These are phyloP conservation scores for Silurus meridionalis DNA, from an alignment of 2,113 vertebrate genomes.

Conservation along the genomic window DNA sequence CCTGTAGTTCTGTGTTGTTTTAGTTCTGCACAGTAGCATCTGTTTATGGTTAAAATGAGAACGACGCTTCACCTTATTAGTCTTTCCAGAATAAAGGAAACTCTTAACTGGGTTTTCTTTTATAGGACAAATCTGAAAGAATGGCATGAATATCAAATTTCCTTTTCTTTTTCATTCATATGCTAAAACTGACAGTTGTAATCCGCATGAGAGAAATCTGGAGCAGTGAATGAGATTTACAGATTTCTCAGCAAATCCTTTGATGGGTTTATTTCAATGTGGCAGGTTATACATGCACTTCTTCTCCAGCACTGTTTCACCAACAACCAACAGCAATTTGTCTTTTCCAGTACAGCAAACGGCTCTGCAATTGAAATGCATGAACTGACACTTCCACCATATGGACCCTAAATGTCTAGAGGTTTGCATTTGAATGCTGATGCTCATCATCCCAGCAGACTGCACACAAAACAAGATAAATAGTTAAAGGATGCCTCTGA, in stretches of 20 bases:
- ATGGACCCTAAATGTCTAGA: background rate
- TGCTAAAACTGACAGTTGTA: background rate
- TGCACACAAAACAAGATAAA: conserved; percentile 13
- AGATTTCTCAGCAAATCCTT: background rate
- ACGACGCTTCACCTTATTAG: too few species aligned
- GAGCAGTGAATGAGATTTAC: background rate
- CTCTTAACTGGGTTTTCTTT: background rate
- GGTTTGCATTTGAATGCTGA: conserved; percentile 39
- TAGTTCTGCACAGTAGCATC: too few species aligned
- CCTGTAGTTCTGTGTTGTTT: too few species aligned
- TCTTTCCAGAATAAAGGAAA: background rate
- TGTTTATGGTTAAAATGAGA: too few species aligned
- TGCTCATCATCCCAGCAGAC: background rate
- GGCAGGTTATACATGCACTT: background rate
- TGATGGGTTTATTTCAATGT: background rate
- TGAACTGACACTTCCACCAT: conserved; percentile 16
- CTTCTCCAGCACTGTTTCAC: background rate
- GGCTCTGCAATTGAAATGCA: conserved; percentile 22
- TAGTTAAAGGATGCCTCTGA: background rate
- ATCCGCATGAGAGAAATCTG: background rate
- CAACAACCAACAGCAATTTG: too few species aligned
- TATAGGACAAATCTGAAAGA: background rate
- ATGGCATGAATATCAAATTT: background rate
- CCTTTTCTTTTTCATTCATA: background rate
- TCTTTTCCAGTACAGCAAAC: background rate